Conservation (phyloP, 2,888 invertebrate genomes). For the Slavum lentiscoides region DNA sequence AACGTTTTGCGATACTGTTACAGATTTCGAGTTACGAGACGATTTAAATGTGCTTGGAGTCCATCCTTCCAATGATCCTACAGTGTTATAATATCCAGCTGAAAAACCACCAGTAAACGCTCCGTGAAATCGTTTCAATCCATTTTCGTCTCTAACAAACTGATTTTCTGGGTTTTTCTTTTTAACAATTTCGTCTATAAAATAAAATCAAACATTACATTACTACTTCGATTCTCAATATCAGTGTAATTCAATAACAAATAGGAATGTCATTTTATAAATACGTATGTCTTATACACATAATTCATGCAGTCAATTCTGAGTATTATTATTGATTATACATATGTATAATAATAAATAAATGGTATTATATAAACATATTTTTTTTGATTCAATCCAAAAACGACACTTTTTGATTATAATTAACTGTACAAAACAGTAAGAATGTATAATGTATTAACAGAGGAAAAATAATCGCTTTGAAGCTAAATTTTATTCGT, state of each 20-base stretch:
- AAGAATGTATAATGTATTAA: too few species aligned
- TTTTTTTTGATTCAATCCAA: background rate
- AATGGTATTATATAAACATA: background rate
- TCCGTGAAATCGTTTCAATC: slow-evolving; percentile 91
- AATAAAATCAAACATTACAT: background rate
- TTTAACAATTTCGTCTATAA: slow-evolving; percentile 60
- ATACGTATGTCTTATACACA: background rate
- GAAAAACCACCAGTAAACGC: slow-evolving; percentile 99
- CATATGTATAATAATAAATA: too few species aligned
- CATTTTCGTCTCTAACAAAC: slow-evolving; percentile 85
- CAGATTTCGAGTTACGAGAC: slow-evolving; percentile 73
- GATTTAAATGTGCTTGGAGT: slow-evolving; percentile 88
- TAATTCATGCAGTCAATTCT: background rate
- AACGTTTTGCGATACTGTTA: slow-evolving; percentile 67
- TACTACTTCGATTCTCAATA: background rate
- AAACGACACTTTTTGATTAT: background rate
- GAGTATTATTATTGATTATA: too few species aligned
- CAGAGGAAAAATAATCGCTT: too few species aligned
- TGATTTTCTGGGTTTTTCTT: slow-evolving; percentile 83
- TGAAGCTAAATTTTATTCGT: too few species aligned
- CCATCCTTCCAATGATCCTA: slow-evolving; percentile 96
- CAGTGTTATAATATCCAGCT: slow-evolving; percentile 96
- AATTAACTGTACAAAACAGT: too few species aligned
- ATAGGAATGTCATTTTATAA: background rate
- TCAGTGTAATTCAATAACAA: background rate